These are phyloP conservation scores for Orientallactaga sibirica DNA, from an alignment of 2,797 vertebrate genomes.

Conservation along the genomic window DNA sequence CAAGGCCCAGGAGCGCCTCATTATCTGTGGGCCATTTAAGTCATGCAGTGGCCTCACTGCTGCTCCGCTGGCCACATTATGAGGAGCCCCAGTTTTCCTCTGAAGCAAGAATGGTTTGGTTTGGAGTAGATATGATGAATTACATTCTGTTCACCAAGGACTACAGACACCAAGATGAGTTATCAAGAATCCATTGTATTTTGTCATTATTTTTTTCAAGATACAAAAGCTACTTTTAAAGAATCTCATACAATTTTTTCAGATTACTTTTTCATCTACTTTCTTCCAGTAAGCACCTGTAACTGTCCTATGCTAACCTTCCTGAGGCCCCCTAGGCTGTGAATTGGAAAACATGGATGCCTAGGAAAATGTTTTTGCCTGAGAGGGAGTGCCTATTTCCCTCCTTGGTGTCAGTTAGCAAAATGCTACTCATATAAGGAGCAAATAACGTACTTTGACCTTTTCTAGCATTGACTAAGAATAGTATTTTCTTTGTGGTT, in stretches of 20 bases:
- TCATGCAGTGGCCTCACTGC: background rate
- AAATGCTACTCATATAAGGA: slow-evolving; percentile 23
- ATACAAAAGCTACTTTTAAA: slow-evolving; percentile 39
- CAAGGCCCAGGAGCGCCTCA: background rate
- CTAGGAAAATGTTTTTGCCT: background rate
- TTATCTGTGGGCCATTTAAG: background rate
- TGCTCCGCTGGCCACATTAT: background rate
- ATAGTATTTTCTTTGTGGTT: background rate
- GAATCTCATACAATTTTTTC: slow-evolving; percentile 49
- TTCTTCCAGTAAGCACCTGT: background rate
- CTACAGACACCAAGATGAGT: slow-evolving; percentile 27
- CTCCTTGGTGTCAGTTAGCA: background rate
- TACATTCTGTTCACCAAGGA: background rate
- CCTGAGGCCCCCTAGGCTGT: background rate
- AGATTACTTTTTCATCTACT: slow-evolving; percentile 43
- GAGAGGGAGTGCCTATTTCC: background rate
- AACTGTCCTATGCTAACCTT: slow-evolving; percentile 44
- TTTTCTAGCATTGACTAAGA: slow-evolving; percentile 36
- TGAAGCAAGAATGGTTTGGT: background rate
- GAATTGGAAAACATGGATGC: slow-evolving; percentile 9
- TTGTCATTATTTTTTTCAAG: slow-evolving; percentile 63
- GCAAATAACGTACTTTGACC: background rate
- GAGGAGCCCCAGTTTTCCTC: slow-evolving; percentile 4
- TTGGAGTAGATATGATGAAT: background rate
- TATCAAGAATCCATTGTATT: slow-evolving; percentile 49